Evolutionary conservation across 2,113 vertebrate species (phyloP).

Genomic region (Erythrocercus mccallii): DNA sequence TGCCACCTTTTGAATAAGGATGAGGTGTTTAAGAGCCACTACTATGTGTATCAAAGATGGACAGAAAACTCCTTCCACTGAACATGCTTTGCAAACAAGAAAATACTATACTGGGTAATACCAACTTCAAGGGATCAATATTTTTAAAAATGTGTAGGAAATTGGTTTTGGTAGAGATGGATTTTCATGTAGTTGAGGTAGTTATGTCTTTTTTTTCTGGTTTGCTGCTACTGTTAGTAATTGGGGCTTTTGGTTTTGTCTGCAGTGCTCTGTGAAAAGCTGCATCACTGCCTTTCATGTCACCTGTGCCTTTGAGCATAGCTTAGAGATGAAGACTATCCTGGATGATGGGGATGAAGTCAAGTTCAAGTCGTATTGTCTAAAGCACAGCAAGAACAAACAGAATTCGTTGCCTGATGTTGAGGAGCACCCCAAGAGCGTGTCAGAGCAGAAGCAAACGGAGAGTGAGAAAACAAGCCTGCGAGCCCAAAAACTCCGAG

Average conservation of each 20-base stretch:
- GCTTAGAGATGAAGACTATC: conserved; percentile 97
- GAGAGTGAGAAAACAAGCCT: conserved; percentile 86
- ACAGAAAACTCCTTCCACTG: not conserved
- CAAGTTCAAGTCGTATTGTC: conserved; percentile 95
- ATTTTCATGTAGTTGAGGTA: not conserved
- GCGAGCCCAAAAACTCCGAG: conserved; percentile 90
- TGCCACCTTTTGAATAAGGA: not conserved
- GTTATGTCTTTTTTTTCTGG: not conserved
- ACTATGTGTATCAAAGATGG: not conserved
- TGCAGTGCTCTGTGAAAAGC: conserved; percentile 95
- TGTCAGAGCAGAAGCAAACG: conserved; percentile 79
- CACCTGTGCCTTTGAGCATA: conserved; percentile 98
- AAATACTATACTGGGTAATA: not conserved
- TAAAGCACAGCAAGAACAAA: conserved; percentile 94
- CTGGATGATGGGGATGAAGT: conserved; percentile 96
- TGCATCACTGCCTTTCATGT: conserved; percentile 99
- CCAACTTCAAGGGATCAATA: not conserved
- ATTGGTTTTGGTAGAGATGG: not conserved
- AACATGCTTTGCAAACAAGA: not conserved
- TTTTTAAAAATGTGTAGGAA: not conserved
- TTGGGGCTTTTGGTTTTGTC: not conserved
- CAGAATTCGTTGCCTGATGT: conserved; percentile 61
- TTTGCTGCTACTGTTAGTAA: not conserved
- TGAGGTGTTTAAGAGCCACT: not conserved
- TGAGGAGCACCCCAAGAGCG: conserved; percentile 74